Evolutionary conservation across 2,113 vertebrate genomes (phyloP), one percentile per base, ranked within the genome.

Genomic region (Seriola quinqueradiata): DNA sequence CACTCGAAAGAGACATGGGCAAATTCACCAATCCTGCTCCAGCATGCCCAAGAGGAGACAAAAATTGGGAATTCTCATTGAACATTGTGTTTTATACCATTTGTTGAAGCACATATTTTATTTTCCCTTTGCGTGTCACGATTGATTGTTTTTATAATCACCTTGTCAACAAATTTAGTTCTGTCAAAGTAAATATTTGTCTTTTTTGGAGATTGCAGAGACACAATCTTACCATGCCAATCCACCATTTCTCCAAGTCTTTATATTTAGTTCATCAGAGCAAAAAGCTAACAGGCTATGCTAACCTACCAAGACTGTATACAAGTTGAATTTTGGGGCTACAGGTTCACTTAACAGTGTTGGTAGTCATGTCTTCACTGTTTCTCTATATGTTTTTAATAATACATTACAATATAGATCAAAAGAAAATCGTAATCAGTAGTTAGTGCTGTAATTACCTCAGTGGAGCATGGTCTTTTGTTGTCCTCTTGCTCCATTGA

Each of bases 381-480:
- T 28, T 28, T 28, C 16, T 9, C 13, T 28, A 66, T 16, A 38
- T 73, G 44, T n/a, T 42, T 42, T 16, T 70, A 21, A 60, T 64
- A 34, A 52, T 48, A 28, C 42, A 55, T 17, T 70, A 55, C 23
- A 28, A 17, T 14, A 60, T 11, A 81, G 17, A 63, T 44, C 48
- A 23, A 67, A 8, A 4, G 38, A 58, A 23, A 61, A 19, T 23
- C 71, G n/a, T 64, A 38, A 69, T 46, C 10, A 54, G 44, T 40
- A 21, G 4, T 40, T 44, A 64, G 65, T 54, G 28, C 23, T 67
- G 74, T 72, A 89, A 93, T 97, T 96, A 99, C 97, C 97, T 98
- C 97, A 77, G 96, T 94, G 92, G 96, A 95, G 90, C 93, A 94
- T 28, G 95, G 96, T 87, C 96, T 96, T 90, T 90, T 92, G 91